phyloP scores from a whole-genome alignment of 2,113 vertebrate species.

The Tragulus kanchil region DNA sequence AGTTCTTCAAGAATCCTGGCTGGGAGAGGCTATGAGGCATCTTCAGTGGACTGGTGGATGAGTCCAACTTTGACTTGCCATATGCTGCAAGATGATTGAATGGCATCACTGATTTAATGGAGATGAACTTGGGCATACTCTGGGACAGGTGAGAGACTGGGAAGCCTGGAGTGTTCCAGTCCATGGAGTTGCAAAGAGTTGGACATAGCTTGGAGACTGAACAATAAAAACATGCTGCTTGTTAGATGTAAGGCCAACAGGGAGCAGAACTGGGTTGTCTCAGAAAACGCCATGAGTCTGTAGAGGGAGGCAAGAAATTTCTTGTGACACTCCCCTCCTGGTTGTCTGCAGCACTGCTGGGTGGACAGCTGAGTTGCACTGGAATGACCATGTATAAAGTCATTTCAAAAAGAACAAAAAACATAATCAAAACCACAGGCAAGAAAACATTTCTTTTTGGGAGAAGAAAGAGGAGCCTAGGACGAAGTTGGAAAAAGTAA shows the following conservation, averaged over 20 bases:
- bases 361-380: not conserved
- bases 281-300: not conserved
- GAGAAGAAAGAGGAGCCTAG: too few relatives aligned
- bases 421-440: not conserved
- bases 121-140: too few relatives aligned
- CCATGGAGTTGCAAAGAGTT: not conserved
- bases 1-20: not conserved
- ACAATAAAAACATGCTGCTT: not conserved
- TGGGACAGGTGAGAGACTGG: not conserved
- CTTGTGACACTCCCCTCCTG: not conserved
- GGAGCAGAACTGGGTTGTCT: not conserved
- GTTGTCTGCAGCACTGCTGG: not conserved
- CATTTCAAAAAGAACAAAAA: slow-evolving; percentile 57
- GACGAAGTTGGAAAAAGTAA: not conserved
- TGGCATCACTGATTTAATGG: too few relatives aligned
- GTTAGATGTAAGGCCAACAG: not conserved
- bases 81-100: not conserved
- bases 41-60: not conserved
- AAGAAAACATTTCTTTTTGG: not conserved
- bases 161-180: not conserved
- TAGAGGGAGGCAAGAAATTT: not conserved
- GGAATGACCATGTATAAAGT: not conserved
- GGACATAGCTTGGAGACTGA: not conserved
- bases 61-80: not conserved
- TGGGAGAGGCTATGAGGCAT: not conserved